These are phyloP conservation scores for Anguilla pacifica DNA, from an alignment of 2,797 vertebrate species.

Conservation along the genomic window DNA sequence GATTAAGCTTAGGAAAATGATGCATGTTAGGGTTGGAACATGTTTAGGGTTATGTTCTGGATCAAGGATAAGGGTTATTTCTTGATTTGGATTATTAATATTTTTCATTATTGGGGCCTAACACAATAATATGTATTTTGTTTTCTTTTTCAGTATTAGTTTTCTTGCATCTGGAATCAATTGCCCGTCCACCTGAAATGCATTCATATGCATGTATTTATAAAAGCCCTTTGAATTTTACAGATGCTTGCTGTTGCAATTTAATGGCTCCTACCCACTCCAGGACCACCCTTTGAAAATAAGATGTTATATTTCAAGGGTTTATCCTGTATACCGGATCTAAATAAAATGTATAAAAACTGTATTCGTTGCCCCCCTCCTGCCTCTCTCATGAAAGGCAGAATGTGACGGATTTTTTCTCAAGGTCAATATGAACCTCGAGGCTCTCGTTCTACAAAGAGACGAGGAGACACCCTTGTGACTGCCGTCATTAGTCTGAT, in stretches of 20 bases:
- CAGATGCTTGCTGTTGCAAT: background rate
- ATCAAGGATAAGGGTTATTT: background rate
- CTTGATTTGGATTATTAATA: background rate
- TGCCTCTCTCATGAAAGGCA: conserved; percentile 14
- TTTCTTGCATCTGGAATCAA: background rate
- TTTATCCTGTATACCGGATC: background rate
- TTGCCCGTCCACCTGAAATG: background rate
- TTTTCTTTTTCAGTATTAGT: background rate
- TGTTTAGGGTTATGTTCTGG: background rate
- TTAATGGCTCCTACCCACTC: background rate
- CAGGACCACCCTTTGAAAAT: background rate
- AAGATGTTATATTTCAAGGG: background rate
- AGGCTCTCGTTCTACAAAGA: conserved; percentile 41
- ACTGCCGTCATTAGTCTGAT: conserved; percentile 35
- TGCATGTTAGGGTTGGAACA: background rate
- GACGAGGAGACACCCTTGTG: conserved; percentile 31
- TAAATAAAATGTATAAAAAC: background rate
- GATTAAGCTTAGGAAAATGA: background rate
- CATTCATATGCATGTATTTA: background rate
- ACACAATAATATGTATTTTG: background rate
- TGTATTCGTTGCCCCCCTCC: background rate
- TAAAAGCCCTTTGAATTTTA: background rate
- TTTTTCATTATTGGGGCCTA: background rate
- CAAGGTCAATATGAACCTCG: conserved; percentile 40
- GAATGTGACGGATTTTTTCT: conserved; percentile 31